Conservation (phyloP, 2,113 vertebrate genomes). For the Passer montanus region DNA sequence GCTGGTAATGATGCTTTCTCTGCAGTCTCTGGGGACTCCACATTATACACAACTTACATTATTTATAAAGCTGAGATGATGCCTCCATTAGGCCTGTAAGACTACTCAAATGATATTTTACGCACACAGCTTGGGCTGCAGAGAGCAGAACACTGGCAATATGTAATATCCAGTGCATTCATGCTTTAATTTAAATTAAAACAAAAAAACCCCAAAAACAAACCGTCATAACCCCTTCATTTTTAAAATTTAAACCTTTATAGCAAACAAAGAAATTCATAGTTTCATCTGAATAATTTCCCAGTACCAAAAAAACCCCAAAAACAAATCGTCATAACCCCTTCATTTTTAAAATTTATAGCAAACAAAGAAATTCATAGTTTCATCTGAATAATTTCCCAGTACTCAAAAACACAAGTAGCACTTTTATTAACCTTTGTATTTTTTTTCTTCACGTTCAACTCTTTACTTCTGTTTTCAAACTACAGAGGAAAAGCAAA, state of each 20-base stretch:
- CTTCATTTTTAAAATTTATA: not conserved
- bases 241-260: not conserved
- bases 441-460: not conserved
- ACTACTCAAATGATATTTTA: conserved; percentile 82
- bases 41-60: conserved; percentile 99
- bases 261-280: not conserved
- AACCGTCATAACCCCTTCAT: not conserved
- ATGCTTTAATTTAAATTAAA: not conserved
- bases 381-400: not conserved
- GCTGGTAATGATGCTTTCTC: conserved; percentile 99
- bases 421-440: not conserved
- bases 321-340: not conserved
- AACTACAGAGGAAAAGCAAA: conserved; percentile 5
- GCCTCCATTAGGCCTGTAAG: conserved; percentile 92
- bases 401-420: not conserved
- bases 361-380: not conserved
- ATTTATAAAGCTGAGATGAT: conserved; percentile 97
- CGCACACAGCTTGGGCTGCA: conserved; percentile 58
- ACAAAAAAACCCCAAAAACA: not conserved
- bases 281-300: not conserved
- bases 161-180: conserved; percentile 26
- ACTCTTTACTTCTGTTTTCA: not conserved
- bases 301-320: not conserved
- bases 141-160: not conserved
- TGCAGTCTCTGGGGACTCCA: conserved; percentile 84